Conservation (phyloP, 2,888 invertebrate genomes). For the Arctia plantaginis region DNA sequence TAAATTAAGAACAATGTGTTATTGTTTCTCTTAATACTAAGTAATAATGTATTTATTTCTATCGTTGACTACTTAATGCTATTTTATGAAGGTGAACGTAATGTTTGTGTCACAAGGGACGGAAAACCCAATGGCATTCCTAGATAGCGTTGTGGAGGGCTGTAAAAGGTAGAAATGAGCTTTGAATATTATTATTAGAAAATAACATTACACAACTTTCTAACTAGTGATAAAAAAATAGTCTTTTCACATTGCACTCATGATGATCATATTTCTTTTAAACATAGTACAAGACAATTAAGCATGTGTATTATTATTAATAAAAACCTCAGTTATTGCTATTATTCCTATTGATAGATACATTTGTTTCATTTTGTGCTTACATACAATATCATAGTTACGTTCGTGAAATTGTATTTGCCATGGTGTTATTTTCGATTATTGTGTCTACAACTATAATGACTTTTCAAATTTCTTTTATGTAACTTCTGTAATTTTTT, state of each 20-base stretch:
- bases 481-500: background rate
- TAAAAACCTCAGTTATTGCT: too few species aligned
- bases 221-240: too few species aligned
- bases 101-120: background rate
- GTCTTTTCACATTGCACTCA: too few species aligned
- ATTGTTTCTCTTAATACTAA: constrained; percentile 17
- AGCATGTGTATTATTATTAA: too few species aligned
- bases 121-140: background rate
- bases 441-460: background rate
- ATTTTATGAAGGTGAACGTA: background rate
- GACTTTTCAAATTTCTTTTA: background rate
- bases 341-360: too few species aligned
- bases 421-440: background rate
- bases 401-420: background rate
- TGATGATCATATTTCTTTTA: too few species aligned
- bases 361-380: too few species aligned
- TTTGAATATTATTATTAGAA: background rate
- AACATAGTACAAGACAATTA: too few species aligned
- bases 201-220: too few species aligned
- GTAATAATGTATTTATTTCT: constrained; percentile 16
- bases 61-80: constrained; percentile 3
- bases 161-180: too few species aligned
- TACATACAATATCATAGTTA: background rate
- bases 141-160: background rate
- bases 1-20: constrained; percentile 22